phyloP scores from a whole-genome alignment of 53 echinoderm and acorn worm species.

The Arbacia lixula region DNA sequence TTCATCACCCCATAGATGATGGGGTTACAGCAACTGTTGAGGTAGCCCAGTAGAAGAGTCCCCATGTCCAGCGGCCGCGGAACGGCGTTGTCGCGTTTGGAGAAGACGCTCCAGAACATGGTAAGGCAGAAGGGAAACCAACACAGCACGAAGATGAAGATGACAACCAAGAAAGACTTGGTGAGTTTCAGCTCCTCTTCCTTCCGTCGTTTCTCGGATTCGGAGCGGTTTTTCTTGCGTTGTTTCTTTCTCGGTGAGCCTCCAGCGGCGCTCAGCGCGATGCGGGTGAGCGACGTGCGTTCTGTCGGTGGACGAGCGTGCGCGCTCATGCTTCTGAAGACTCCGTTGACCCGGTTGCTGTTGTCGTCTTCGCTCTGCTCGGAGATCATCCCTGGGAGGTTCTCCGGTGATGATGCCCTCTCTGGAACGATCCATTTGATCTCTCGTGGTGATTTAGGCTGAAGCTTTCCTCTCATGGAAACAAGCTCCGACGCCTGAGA shows the following conservation, averaged over 20 bases:
- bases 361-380: background rate
- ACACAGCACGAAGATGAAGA: slow-evolving; percentile 84
- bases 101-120: slow-evolving; percentile 96
- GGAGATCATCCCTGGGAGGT: background rate
- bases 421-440: slow-evolving; percentile 47
- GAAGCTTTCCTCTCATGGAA: too few species aligned
- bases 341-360: background rate
- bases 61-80: slow-evolving; percentile 81
- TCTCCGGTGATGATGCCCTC: background rate
- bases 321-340: background rate
- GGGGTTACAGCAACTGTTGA: slow-evolving; percentile 98
- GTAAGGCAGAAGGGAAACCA: slow-evolving; percentile 98
- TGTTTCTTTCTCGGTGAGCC: slow-evolving; percentile 33
- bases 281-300: slow-evolving; percentile 30
- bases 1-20: slow-evolving; percentile 98
- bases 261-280: background rate
- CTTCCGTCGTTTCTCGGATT: slow-evolving; percentile 69
- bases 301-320: background rate
- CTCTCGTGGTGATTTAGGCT: slow-evolving; percentile 10
- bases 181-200: slow-evolving; percentile 92
- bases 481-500: too few species aligned
- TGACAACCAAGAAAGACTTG: slow-evolving; percentile 93
- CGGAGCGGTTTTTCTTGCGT: slow-evolving; percentile 56
- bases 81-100: slow-evolving; percentile 52
- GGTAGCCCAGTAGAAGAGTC: slow-evolving; percentile 83